Conservation (phyloP, 2,797 vertebrate species). For the Sphenopsis melanotis region DNA sequence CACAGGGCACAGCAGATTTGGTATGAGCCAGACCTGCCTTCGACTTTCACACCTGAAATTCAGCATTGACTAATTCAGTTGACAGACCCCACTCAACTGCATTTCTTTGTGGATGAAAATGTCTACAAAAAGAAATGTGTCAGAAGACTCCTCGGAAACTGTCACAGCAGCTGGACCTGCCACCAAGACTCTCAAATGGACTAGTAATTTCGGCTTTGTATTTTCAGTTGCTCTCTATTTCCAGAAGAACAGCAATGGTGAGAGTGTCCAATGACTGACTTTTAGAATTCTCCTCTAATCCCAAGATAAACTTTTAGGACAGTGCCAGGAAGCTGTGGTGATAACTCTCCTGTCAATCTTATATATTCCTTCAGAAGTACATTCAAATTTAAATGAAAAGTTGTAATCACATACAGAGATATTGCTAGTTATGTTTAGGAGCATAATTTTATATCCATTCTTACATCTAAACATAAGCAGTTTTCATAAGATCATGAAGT, state of each 20-base stretch:
- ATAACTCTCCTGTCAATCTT: neutral
- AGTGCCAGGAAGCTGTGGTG: neutral
- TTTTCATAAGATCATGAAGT: conserved; percentile 5
- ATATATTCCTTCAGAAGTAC: neutral
- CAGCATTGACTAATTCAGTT: neutral
- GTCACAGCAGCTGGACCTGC: neutral
- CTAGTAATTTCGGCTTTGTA: neutral
- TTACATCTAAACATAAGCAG: conserved; percentile 23
- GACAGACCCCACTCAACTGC: neutral
- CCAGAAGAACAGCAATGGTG: neutral
- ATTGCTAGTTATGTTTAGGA: neutral
- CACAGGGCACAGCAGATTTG: neutral
- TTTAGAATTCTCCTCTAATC: neutral
- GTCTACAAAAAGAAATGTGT: neutral
- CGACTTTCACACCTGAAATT: neutral
- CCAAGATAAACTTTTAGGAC: neutral
- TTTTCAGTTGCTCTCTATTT: neutral
- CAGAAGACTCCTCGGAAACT: neutral
- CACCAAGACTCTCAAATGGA: neutral
- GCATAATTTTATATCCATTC: neutral
- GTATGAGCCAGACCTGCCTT: accelerated
- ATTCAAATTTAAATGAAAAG: neutral
- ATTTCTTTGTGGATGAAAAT: neutral
- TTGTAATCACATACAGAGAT: neutral
- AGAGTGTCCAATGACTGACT: neutral